Evolutionary conservation across 1,140 invertebrate genomes (phyloP).

Genomic region (Apis laboriosa): DNA sequence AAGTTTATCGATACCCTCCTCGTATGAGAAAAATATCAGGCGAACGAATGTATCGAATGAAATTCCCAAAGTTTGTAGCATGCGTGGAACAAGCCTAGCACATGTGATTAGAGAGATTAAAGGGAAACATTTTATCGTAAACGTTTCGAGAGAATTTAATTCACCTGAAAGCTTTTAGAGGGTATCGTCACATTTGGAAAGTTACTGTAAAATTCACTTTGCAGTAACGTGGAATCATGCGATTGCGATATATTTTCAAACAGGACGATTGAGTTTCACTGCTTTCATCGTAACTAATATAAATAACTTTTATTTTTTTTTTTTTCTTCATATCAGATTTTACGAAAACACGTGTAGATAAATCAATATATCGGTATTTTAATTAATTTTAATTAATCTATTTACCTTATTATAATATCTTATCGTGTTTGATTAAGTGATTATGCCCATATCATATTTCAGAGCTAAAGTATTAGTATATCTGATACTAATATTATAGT

Average conservation of each 20-base stretch:
- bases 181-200: conserved; percentile 49
- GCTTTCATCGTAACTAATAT: neutral
- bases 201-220: conserved; percentile 50
- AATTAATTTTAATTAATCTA: too few species aligned
- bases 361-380: neutral
- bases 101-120: conserved; percentile 65
- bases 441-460: too few species aligned
- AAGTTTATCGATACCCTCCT: conserved; percentile 28
- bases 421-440: too few species aligned
- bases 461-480: too few species aligned
- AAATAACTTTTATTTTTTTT: neutral
- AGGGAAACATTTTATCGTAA: conserved; percentile 67
- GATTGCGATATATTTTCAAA: conserved; percentile 53
- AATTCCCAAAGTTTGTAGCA: conserved; percentile 56
- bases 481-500: too few species aligned
- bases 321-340: neutral
- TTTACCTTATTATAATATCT: too few species aligned
- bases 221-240: neutral
- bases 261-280: conserved; percentile 24
- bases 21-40: conserved; percentile 1
- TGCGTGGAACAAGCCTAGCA: conserved; percentile 41
- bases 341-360: neutral
- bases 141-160: conserved; percentile 64
- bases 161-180: conserved; percentile 63
- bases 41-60: conserved; percentile 30